phyloP scores from a whole-genome alignment of 2,888 invertebrate species.

The Parapristionchus giblindavisi region DNA sequence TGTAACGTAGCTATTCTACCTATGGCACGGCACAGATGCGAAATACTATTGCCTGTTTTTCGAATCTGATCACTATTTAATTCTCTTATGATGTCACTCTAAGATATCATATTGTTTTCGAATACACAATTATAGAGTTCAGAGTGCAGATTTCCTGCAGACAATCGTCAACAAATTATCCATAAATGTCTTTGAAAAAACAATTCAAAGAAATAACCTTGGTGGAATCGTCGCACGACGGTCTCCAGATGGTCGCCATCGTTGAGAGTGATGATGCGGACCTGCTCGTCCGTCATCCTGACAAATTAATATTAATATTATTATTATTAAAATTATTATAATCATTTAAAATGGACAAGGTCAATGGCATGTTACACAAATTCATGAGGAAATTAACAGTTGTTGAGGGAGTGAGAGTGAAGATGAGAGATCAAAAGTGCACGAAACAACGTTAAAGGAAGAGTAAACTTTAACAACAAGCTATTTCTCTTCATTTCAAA shows the following conservation, averaged over 20 bases:
- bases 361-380: background rate
- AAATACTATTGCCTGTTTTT: too few species aligned
- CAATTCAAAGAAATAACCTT: too few species aligned
- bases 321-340: background rate
- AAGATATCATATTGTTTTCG: too few species aligned
- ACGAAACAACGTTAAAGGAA: background rate
- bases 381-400: background rate
- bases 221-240: slow-evolving; percentile 59
- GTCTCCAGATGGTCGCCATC: slow-evolving; percentile 59
- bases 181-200: too few species aligned
- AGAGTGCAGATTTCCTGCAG: too few species aligned
- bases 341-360: slow-evolving; percentile 1
- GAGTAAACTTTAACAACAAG: too few species aligned
- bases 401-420: background rate
- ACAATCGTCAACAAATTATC: too few species aligned
- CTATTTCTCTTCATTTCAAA: too few species aligned
- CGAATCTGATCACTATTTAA: too few species aligned
- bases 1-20: background rate
- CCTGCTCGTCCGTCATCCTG: slow-evolving; percentile 38
- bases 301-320: background rate
- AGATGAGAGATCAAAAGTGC: background rate
- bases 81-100: too few species aligned
- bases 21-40: too few species aligned
- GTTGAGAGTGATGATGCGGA: slow-evolving; percentile 60
- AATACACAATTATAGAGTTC: too few species aligned